Evolutionary conservation across 2,113 vertebrate species (phyloP), one percentile per base, ranked within the genome.

Genomic region (Dermatemys mawii): DNA sequence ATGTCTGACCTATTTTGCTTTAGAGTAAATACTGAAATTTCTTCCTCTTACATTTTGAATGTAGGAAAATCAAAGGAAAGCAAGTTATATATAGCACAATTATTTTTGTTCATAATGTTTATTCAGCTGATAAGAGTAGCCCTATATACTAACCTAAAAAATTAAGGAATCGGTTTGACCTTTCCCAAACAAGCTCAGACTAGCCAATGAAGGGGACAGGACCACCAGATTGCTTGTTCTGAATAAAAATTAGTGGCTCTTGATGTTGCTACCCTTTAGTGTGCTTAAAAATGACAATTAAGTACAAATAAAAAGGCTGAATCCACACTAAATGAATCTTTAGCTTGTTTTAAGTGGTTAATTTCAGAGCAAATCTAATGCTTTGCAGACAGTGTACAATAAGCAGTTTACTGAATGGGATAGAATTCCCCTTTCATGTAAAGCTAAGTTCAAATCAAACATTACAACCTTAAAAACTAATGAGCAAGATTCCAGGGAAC

Each of bases 71-170:
- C 49, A 94, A n/a, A 6, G 63, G 2, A 32, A 96, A 35, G 22
- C 41, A 27, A 46, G 73, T 76, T 76, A 27, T 29, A 76, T 14
- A 76, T 26, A 46, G 90, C 73, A 91, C 75, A 83, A 84, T 44
- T 46, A 46, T 54, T 91, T 91, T 93, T 87, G 38, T 29, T 91
- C 93, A 79, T 63, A 73, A 84, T 87, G 84, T 93, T 96, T 97
- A 93, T 86, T 90, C 93, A 95, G 73, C 86, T 96, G 88, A 80
- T 83, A 96, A 90, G 90, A 73, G 82, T n/a, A n/a, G 92, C 63
- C 44, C 27, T 57, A 46, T 85, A 35, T 29, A 90, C 17, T 10
- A 29, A 81, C 70, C 83, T 85, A 88, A 92, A 24, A 44, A 44
- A 85, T 26, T 55, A 85, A 83, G 26, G 19, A 29, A n/a, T 22